Base-by-base conservation (phyloP, 2,888 invertebrate species). In the Camponotus fellah region DNA sequence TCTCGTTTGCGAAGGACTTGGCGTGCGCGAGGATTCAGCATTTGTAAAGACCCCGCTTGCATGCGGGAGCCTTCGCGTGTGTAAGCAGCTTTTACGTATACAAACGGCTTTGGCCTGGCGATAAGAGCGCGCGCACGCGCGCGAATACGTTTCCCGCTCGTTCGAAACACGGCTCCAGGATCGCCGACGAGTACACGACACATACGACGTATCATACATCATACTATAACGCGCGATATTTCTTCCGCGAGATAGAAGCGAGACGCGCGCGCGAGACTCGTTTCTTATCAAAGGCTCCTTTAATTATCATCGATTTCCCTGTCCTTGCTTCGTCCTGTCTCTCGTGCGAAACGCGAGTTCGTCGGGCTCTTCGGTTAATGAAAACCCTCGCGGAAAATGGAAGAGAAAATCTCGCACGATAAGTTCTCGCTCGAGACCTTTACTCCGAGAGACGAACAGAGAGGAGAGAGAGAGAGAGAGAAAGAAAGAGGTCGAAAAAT, bases 301-400 rank as follows among this genome's bases (percentile, higher is more conserved):
- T 80, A 80, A 72, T 80, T 80, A 72, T 80, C 72, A n/a, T 37
- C 49, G 72, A 80, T 71, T 62, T 80, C 60, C 14, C n/a, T 4
- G 14, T 14, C 46, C 14, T 46, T 14, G 14, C 46, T 14, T 14
- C 46, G 0, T 12, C 37, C 21, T 49, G 72, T 49, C 53, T 69
- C 64, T 68, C 66, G 32, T 26, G 49, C 58, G 34, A 80, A 56
- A 60, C 58, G 53, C 58, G 10, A 58, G 43, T 17, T 12, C 43
- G 40, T 58, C 79, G 85, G 43, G 85, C 85, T 87, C 76, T 87
- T 72, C 81, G 82, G 82, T 81, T 89, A 88, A 89, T 88, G 88
- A 89, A 88, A 89, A 85, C 74, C 26, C 83, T 82, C 53, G 32
- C 21, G 53, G 62, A 56, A 66, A 56, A 68, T 62, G 37, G 65